Conservation (phyloP, 1,140 invertebrate species). For the Atta cephalotes region DNA sequence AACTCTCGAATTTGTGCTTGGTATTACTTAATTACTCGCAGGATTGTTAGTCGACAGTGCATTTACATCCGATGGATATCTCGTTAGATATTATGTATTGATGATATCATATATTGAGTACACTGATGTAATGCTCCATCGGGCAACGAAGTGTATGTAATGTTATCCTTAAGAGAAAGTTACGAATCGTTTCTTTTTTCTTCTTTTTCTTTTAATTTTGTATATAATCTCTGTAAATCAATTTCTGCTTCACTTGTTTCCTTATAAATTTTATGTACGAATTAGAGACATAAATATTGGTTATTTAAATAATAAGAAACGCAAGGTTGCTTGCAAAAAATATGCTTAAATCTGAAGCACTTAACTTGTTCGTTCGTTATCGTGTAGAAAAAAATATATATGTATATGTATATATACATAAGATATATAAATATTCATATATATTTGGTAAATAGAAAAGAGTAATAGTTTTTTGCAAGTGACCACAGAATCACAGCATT, state of each 20-base stretch:
- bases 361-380: conserved; percentile 27
- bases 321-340: conserved; percentile 74
- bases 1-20: conserved; percentile 42
- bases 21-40: conserved; percentile 57
- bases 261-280: conserved; percentile 52
- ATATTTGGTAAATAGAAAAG: conserved; percentile 52
- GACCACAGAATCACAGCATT: conserved; percentile 83
- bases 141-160: conserved; percentile 46
- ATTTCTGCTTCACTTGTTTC: conserved; percentile 54
- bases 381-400: conserved; percentile 4
- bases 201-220: conserved; percentile 62
- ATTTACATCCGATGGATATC: conserved; percentile 42
- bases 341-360: not conserved
- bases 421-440: conserved; percentile 2
- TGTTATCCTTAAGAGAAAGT: conserved; percentile 53
- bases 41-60: conserved; percentile 27
- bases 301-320: conserved; percentile 72
- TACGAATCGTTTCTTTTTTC: conserved; percentile 48
- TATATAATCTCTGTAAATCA: conserved; percentile 63
- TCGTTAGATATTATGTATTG: conserved; percentile 14
- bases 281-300: conserved; percentile 60
- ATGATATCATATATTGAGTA: not conserved
- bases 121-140: conserved; percentile 43
- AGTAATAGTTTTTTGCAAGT: conserved; percentile 75
- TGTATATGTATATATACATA: conserved; percentile 9